phyloP scores from a whole-genome alignment of 2,113 vertebrate species.

The Hemichromis elongatus region DNA sequence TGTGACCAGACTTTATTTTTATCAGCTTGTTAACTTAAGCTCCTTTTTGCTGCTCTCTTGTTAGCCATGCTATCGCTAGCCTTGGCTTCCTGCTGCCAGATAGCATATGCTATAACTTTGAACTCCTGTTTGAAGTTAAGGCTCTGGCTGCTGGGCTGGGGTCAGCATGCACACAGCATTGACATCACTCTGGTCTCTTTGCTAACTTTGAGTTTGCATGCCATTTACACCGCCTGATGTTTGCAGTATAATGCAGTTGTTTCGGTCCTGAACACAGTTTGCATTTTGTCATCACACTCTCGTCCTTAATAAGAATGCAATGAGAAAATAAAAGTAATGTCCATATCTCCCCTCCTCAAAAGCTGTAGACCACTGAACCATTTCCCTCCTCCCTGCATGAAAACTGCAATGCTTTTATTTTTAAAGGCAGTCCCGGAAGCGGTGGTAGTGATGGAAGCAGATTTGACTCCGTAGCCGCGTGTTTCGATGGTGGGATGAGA shows the following conservation, averaged over 20 bases:
- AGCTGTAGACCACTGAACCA: neutral
- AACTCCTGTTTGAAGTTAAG: no score
- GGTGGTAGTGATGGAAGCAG: accelerated
- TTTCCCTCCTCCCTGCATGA: neutral
- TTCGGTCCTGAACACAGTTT: neutral
- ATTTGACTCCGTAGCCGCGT: neutral
- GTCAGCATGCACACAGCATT: no score
- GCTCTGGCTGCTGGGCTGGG: no score
- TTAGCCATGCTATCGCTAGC: no score
- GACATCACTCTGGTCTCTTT: neutral
- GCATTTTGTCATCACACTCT: neutral
- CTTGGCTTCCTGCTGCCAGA: no score
- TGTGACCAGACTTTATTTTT: no score
- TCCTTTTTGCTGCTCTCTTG: no score
- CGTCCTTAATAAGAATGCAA: neutral
- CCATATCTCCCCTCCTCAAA: neutral
- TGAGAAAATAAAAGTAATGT: neutral
- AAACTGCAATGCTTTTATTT: neutral
- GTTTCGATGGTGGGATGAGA: constrained; percentile 40
- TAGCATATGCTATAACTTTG: no score
- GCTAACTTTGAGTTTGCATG: neutral
- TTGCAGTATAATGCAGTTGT: neutral
- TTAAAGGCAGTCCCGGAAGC: constrained; percentile 12
- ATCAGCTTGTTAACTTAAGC: no score
- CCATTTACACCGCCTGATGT: neutral